Evolutionary conservation across 2,797 vertebrate genomes (phyloP).

Genomic region (Diglossa cyanea): DNA sequence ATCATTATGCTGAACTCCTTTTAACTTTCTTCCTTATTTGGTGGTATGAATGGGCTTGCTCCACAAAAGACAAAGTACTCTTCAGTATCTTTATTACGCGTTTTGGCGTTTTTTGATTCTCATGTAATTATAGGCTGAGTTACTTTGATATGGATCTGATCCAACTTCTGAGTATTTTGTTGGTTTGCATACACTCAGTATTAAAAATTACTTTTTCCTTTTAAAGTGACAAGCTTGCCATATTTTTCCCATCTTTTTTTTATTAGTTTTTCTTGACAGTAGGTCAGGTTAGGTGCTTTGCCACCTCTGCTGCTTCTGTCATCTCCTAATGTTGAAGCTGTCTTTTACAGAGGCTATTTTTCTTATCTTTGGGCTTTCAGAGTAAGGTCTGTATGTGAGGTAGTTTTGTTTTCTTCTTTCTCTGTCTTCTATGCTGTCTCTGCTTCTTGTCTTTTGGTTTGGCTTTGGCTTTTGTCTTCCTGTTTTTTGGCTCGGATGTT

Average conservation of each 20-base stretch:
- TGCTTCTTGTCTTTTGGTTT: constrained; percentile 57
- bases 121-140: constrained; percentile 6
- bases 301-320: background rate
- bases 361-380: constrained; percentile 1
- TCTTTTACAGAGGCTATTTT: background rate
- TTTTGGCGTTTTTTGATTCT: constrained; percentile 41
- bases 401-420: background rate
- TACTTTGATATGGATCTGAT: constrained; percentile 6
- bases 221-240: background rate
- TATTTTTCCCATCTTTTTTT: background rate
- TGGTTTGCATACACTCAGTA: background rate
- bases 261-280: background rate
- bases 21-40: constrained; percentile 28
- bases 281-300: background rate
- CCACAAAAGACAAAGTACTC: background rate
- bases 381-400: background rate
- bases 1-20: background rate
- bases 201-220: background rate
- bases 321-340: background rate
- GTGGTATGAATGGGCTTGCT: background rate
- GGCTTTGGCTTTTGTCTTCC: constrained; percentile 41
- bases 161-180: constrained; percentile 8
- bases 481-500: background rate
- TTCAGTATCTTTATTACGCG: background rate
- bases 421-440: constrained; percentile 30